A percentile compares a stretch with the other conserved stretches of the same genome.
Conservation (phyloP, 2,888 invertebrate species). For the Cataglyphis rosenhaueri region DNA sequence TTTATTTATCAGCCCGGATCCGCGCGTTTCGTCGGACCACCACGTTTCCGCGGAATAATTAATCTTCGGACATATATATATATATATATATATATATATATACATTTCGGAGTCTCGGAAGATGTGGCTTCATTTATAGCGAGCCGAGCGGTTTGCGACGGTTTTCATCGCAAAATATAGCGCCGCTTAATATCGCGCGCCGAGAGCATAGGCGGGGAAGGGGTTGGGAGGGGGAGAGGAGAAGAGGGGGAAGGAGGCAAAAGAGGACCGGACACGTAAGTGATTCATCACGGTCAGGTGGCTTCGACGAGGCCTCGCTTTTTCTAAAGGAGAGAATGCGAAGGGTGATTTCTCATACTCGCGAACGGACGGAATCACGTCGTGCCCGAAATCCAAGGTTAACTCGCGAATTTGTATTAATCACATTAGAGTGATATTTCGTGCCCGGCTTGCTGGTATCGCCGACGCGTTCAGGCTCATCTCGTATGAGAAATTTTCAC, state of each 20-base stretch:
- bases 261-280: constrained; percentile 52
- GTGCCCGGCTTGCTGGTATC: not conserved
- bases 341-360: constrained; percentile 70
- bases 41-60: constrained; percentile 61
- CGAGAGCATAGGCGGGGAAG: constrained; percentile 46
- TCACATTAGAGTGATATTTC: constrained; percentile 56
- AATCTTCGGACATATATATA: constrained; percentile 53
- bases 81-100: not conserved
- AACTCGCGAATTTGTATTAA: constrained; percentile 63
- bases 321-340: constrained; percentile 59
- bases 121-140: constrained; percentile 13
- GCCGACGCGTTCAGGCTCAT: constrained; percentile 27
- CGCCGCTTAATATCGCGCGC: constrained; percentile 54
- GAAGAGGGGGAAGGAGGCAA: not conserved
- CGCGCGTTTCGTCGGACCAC: constrained; percentile 54
- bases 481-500: constrained; percentile 23
- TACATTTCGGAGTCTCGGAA: not conserved
- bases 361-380: constrained; percentile 62
- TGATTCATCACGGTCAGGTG: constrained; percentile 73
- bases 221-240: not conserved
- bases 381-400: constrained; percentile 56
- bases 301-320: constrained; percentile 67
- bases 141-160: constrained; percentile 40
- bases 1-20: constrained; percentile 65
- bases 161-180: constrained; percentile 54